Conservation (phyloP, 2,113 vertebrate species). For the Recurvirostra avosetta region DNA sequence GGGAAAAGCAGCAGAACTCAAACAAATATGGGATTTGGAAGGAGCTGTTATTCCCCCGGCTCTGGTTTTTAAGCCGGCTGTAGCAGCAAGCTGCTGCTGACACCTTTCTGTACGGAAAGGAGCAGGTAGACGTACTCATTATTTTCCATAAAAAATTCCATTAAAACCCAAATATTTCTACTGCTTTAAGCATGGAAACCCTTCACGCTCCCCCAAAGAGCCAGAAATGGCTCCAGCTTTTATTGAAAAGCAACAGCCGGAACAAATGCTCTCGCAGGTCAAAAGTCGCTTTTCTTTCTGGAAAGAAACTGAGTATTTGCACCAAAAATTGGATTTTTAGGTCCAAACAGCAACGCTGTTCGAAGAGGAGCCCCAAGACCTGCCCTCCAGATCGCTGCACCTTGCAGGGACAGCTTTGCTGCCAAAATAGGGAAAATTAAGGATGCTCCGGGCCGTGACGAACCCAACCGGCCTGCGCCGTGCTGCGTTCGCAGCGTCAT, state of each 20-base stretch:
- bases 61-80: neutral
- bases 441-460: accelerated
- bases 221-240: neutral
- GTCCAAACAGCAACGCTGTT: neutral
- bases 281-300: neutral
- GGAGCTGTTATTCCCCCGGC: neutral
- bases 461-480: accelerated
- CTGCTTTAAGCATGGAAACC: neutral
- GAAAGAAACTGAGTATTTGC: neutral
- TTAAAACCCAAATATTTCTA: neutral
- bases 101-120: neutral
- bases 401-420: neutral
- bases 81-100: slow-evolving; percentile 14
- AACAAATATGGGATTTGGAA: neutral
- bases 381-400: neutral
- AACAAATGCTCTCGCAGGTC: neutral
- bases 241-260: neutral
- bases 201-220: neutral
- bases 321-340: neutral
- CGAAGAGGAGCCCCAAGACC: neutral
- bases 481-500: accelerated
- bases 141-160: neutral
- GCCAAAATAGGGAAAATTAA: neutral
- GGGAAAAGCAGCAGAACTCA: slow-evolving; percentile 16
- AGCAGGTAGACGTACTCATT: neutral